A percentile compares a stretch with the other conserved stretches of the same genome.
These are phyloP conservation scores for Dicranocentrus wangi DNA, from an alignment of 2,888 invertebrate genomes.

Conservation along the genomic window DNA sequence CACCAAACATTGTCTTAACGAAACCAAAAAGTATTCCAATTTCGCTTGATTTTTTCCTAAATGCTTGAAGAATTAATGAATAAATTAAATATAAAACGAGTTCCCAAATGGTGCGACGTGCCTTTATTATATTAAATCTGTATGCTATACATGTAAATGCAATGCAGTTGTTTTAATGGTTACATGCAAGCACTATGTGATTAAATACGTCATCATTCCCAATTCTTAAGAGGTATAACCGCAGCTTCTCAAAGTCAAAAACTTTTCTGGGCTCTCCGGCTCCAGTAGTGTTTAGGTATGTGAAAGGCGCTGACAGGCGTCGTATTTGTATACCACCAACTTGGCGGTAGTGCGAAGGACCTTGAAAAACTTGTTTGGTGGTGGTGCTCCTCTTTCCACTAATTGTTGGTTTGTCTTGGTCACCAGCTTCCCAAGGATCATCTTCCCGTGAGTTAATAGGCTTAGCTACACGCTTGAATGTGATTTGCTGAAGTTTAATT, in stretches of 20 bases:
- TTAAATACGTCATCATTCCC: background rate
- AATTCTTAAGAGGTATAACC: background rate
- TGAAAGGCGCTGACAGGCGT: background rate
- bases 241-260: background rate
- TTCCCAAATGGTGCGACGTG: too few species aligned
- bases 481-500: constrained; percentile 15
- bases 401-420: background rate
- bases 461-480: constrained; percentile 27
- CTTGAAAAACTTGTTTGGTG: background rate
- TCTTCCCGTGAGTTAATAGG: background rate
- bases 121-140: too few species aligned
- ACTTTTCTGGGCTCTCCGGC: background rate
- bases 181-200: background rate
- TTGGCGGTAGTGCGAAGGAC: constrained; percentile 7
- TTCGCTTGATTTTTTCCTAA: too few species aligned
- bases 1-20: too few species aligned
- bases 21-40: too few species aligned
- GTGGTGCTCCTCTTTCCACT: too few species aligned
- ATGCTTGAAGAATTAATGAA: too few species aligned
- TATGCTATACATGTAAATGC: too few species aligned
- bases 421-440: background rate
- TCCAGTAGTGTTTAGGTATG: too few species aligned
- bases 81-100: too few species aligned
- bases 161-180: too few species aligned
- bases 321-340: constrained; percentile 21